Percentiles rank a stretch among this genome's conserved stretches.
These are phyloP conservation scores for Hippopotamus amphibius DNA, from an alignment of 2,113 vertebrate species.

Conservation along the genomic window DNA sequence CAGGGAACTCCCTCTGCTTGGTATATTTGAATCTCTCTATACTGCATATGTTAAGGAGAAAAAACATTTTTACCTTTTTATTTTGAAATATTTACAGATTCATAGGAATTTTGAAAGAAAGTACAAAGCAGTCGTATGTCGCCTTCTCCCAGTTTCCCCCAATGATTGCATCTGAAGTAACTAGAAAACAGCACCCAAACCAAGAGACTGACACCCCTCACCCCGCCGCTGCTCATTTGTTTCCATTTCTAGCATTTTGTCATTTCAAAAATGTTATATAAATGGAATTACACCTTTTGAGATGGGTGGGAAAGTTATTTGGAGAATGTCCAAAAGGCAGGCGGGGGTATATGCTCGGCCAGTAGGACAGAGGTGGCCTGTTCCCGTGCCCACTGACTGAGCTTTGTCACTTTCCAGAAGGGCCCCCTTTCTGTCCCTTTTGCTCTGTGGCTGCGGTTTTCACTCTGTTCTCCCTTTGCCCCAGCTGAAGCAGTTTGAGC, in stretches of 20 bases:
- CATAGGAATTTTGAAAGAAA: background rate
- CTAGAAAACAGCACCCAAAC: background rate
- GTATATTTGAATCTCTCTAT: background rate
- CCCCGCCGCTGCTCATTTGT: rapidly evolving
- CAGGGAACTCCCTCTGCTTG: background rate
- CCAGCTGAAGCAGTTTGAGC: slow-evolving; percentile 98
- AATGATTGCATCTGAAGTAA: rapidly evolving
- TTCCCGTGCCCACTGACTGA: rapidly evolving
- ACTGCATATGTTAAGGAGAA: background rate
- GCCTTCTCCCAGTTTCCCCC: background rate
- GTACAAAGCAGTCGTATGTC: too few species aligned
- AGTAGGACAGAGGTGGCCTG: rapidly evolving
- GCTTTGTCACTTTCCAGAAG: rapidly evolving
- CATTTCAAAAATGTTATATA: background rate
- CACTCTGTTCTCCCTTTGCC: background rate
- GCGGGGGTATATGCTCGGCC: rapidly evolving
- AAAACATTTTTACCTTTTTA: background rate
- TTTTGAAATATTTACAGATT: background rate
- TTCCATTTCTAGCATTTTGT: background rate
- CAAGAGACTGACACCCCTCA: rapidly evolving
- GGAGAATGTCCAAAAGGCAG: background rate
- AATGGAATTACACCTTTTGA: background rate
- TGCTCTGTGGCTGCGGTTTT: background rate
- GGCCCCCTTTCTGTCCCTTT: background rate
- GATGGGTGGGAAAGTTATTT: background rate